A percentile compares a stretch with the other conserved stretches of the same genome.
Evolutionary conservation across 2,797 vertebrate species (phyloP).

Genomic region (Discoglossus pictus): DNA sequence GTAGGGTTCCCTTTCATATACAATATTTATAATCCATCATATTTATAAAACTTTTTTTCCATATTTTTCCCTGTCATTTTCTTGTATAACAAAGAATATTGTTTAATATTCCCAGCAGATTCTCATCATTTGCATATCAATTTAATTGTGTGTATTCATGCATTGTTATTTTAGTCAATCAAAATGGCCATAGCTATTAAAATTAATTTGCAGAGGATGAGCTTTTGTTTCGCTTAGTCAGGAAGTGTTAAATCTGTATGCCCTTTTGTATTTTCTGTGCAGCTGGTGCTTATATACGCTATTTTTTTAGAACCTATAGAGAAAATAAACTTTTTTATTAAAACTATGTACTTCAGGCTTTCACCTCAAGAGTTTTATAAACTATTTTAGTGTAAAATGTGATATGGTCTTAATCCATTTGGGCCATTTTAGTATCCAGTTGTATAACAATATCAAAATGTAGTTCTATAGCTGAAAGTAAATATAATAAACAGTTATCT

Average conservation of each 20-base stretch:
- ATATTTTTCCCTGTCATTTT: conserved; percentile 53
- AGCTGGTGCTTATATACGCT: not conserved
- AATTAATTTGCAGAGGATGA: conserved; percentile 66
- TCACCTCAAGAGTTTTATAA: too few species aligned
- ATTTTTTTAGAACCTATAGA: conserved; percentile 9
- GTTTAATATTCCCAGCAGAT: conserved; percentile 63
- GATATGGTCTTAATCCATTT: too few species aligned
- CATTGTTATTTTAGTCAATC: conserved; percentile 75
- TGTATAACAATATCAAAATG: too few species aligned
- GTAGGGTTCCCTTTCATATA: too few species aligned
- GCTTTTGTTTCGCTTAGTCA: conserved; percentile 58
- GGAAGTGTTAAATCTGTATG: conserved; percentile 50
- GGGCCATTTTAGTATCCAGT: too few species aligned
- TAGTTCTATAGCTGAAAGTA: too few species aligned
- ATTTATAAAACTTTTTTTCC: conserved; percentile 30
- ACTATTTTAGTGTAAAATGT: too few species aligned
- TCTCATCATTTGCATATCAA: conserved; percentile 69
- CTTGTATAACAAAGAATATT: conserved; percentile 53
- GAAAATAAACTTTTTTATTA: not conserved
- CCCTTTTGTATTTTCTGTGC: conserved; percentile 40
- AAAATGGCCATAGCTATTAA: conserved; percentile 70
- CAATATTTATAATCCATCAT: too few species aligned
- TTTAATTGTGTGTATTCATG: conserved; percentile 75
- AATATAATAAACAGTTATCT: too few species aligned
- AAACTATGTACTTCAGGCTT: not conserved